Percentiles rank a stretch among this genome's conserved stretches.
phyloP scores from a whole-genome alignment of 2,113 vertebrate species.

The Ameiurus melas region DNA sequence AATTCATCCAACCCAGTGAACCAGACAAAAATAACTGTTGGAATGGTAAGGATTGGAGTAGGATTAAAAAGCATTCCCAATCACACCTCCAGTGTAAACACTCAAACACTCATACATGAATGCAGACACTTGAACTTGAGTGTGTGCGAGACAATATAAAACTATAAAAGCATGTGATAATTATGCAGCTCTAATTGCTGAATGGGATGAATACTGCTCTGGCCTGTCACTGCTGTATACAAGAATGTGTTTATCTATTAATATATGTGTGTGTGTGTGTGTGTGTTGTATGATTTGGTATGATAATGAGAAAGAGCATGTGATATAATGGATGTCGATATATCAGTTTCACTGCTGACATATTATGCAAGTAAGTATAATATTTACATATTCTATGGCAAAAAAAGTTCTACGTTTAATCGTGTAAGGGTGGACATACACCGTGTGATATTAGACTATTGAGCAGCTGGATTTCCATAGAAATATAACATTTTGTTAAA shows the following conservation, averaged over 20 bases:
- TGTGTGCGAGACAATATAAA: conserved; percentile 45
- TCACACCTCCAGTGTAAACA: background rate
- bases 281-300: background rate
- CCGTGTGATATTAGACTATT: background rate
- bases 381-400: background rate
- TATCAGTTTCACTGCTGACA: background rate
- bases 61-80: background rate
- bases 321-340: background rate
- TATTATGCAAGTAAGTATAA: background rate
- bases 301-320: background rate
- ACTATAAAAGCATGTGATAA: conserved; percentile 57
- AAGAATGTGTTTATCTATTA: conserved; percentile 39
- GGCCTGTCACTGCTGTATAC: conserved; percentile 33
- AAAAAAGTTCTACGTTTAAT: background rate
- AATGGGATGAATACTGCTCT: conserved; percentile 59
- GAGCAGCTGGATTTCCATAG: background rate
- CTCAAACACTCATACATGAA: background rate
- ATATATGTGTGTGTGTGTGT: conserved; percentile 30
- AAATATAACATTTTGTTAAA: background rate
- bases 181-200: conserved; percentile 64
- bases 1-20: background rate
- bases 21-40: background rate
- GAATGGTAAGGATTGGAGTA: background rate
- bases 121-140: background rate
- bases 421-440: background rate